Base-by-base conservation (phyloP, 1,140 invertebrate genomes). In the Drosophila asahinai region DNA sequence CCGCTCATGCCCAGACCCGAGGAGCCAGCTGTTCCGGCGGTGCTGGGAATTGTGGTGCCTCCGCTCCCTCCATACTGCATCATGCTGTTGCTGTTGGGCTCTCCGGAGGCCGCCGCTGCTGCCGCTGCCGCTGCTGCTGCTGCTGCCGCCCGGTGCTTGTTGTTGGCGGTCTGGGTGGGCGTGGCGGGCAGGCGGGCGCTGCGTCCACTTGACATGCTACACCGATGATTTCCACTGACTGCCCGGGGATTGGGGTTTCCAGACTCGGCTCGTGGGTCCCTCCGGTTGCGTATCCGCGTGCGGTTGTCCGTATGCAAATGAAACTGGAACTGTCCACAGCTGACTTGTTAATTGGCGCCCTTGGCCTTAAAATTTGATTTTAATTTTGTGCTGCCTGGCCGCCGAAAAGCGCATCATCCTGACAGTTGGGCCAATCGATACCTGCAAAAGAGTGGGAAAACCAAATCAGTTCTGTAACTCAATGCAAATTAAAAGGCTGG, bases 171-270 rank as follows among this genome's bases (percentile, higher is more conserved):
- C 19, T 93, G 91, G 67, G 87, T 92, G 81, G 92, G 91, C 73
- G 89, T 93, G 64, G 92, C 87, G 68, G 92, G 92, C 47, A 93
- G 81, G 51, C 92, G 81, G 72, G 92, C 92, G 62, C 92, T 93
- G 63, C 92, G 92, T 80, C 92, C 92, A 87, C 92, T 93, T 86
- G 92, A 92, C 92, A 93, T 93, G 83, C 86, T 89, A 89, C 60
- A 78, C 73, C 55, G 51, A 62, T 84, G 59, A 49, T 84, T 83
- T 62, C 25, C 66, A 68, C 47, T 66, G 52, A 38, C 64, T 70
- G 63, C 57, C 54, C 33, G 54, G 54, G 54, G 54, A 40, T 40
- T 22, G 19, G 36, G 36, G 58, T 77, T 61, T 77, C 43, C 59
- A 68, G 52, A 68, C 42, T 61, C 27, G 22, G 40, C 43, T 51